Evolutionary conservation across 2,113 vertebrate genomes (phyloP).

Genomic region (Sinocyclocheilus grahami): DNA sequence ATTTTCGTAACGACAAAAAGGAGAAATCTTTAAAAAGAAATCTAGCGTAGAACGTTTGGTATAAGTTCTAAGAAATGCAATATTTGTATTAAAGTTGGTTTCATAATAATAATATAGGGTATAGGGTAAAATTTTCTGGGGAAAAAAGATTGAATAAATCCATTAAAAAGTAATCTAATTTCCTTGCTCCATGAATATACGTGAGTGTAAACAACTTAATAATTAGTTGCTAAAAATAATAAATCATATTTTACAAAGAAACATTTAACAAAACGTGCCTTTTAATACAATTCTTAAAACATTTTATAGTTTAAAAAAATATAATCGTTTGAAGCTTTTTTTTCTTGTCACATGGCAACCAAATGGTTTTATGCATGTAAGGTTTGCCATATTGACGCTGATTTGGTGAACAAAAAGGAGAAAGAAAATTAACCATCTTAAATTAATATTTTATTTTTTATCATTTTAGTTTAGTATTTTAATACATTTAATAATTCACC

Average conservation of each 20-base stretch:
- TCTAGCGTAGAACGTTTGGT: not conserved
- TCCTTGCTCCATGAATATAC: not conserved
- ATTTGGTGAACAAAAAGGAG: not conserved
- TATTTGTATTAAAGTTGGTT: not conserved
- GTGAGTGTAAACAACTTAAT: not conserved
- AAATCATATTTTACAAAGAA: not conserved
- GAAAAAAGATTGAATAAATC: not conserved
- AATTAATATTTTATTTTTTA: not conserved
- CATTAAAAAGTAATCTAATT: not conserved
- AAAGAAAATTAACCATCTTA: not conserved
- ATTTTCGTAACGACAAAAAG: not conserved
- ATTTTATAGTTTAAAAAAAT: not conserved
- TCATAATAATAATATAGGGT: not conserved
- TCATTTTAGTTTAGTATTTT: not conserved
- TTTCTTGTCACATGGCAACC: not conserved
- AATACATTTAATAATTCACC: not conserved
- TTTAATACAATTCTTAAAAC: not conserved
- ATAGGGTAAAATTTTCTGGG: not conserved
- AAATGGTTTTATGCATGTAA: not conserved
- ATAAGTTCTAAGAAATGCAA: not conserved
- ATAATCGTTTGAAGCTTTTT: too few relatives aligned
- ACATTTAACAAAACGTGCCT: not conserved
- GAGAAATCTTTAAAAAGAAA: not conserved
- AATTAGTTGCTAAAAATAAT: not conserved
- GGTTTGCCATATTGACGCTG: not conserved